These are phyloP conservation scores for Drosophila diplacantha DNA, from an alignment of 2,888 invertebrate genomes.

Conservation along the genomic window DNA sequence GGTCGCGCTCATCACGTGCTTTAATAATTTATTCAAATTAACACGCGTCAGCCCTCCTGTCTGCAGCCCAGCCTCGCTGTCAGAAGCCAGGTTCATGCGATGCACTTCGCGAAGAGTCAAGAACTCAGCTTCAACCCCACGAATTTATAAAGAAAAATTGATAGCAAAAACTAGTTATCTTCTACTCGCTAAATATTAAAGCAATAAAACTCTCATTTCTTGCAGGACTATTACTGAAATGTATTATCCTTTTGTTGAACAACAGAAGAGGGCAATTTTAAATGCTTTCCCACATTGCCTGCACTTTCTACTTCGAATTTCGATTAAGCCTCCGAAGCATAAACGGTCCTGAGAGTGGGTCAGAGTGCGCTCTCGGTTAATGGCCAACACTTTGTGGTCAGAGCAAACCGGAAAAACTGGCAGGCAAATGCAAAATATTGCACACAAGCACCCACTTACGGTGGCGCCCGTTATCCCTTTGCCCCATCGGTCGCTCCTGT, in stretches of 20 bases:
- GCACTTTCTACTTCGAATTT: background rate
- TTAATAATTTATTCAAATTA: slow-evolving; percentile 77
- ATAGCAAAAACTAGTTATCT: too few species aligned
- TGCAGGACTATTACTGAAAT: background rate
- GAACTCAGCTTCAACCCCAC: background rate
- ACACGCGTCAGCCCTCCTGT: slow-evolving; percentile 57
- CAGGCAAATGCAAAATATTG: slow-evolving; percentile 43
- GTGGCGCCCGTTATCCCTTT: slow-evolving; percentile 3
- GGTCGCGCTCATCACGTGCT: slow-evolving; percentile 70
- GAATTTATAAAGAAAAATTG: too few species aligned
- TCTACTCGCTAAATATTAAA: too few species aligned
- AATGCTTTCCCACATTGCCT: background rate
- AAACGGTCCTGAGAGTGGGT: slow-evolving; percentile 23
- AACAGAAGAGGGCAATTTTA: background rate
- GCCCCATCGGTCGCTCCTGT: background rate
- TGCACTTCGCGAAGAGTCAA: background rate
- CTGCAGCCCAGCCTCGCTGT: slow-evolving; percentile 18
- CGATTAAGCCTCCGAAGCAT: background rate
- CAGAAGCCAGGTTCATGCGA: slow-evolving; percentile 13
- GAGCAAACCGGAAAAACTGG: slow-evolving; percentile 44
- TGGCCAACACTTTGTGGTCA: slow-evolving; percentile 71
- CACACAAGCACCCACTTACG: slow-evolving; percentile 39
- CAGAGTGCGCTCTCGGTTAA: slow-evolving; percentile 39
- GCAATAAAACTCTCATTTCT: too few species aligned
- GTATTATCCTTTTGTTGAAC: background rate